These are phyloP conservation scores for Plutomurus gul DNA, from an alignment of 1,140 invertebrate species.

Conservation along the genomic window DNA sequence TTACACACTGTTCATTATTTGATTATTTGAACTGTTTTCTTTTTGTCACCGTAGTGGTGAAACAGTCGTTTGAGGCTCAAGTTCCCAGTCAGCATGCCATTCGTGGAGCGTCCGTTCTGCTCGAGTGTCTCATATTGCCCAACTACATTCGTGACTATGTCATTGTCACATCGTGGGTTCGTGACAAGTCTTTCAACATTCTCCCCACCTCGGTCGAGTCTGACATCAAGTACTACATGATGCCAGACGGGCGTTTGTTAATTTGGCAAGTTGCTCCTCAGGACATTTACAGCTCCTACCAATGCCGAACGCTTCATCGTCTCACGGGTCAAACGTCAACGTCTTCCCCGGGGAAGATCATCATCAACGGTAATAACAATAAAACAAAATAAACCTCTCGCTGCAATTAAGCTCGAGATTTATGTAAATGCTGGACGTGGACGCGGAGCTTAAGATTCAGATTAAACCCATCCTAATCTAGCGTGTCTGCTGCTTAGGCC, in stretches of 20 bases:
- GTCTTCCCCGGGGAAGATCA: slow-evolving; percentile 71
- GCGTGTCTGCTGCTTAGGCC: neutral
- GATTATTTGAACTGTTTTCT: neutral
- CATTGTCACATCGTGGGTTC: slow-evolving; percentile 47
- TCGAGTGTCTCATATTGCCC: slow-evolving; percentile 34
- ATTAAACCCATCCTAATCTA: neutral
- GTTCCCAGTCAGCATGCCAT: slow-evolving; percentile 21
- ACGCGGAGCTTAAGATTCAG: neutral
- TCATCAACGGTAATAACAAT: slow-evolving; percentile 68
- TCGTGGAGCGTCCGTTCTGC: slow-evolving; percentile 30
- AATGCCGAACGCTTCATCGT: slow-evolving; percentile 45
- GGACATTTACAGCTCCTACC: slow-evolving; percentile 36
- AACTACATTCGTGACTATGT: slow-evolving; percentile 43
- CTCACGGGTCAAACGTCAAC: slow-evolving; percentile 63
- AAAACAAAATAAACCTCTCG: slow-evolving; percentile 55
- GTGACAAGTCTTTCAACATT: slow-evolving; percentile 45
- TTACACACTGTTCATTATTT: too few species aligned
- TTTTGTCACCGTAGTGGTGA: slow-evolving; percentile 40
- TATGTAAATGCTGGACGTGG: neutral
- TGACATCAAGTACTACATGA: slow-evolving; percentile 42
- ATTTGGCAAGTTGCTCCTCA: slow-evolving; percentile 45
- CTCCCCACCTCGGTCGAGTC: slow-evolving; percentile 14
- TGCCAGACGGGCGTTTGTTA: slow-evolving; percentile 44
- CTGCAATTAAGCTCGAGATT: neutral
- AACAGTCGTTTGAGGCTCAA: slow-evolving; percentile 41